Conservation (phyloP, 2,113 vertebrate genomes). For the Tupaia chinensis region DNA sequence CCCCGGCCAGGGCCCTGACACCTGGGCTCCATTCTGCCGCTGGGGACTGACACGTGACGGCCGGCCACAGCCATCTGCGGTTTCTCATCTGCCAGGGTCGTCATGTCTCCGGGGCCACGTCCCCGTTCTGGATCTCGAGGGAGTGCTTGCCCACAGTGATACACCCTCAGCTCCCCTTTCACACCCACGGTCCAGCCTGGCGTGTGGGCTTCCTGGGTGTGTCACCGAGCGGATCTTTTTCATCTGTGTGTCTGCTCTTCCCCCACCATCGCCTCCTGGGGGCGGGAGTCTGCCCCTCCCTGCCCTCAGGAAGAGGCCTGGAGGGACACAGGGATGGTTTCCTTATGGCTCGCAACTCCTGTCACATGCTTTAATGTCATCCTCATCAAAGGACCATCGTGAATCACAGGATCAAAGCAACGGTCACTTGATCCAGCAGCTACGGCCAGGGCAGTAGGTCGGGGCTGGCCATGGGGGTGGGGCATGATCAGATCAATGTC, state of each 20-base stretch:
- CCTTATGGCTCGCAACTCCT: not conserved
- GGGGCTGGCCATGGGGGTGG: not conserved
- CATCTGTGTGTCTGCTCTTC: not conserved
- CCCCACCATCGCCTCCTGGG: not conserved
- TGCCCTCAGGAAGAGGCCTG: not conserved
- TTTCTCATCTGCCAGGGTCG: constrained; percentile 25
- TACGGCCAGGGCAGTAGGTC: constrained; percentile 22
- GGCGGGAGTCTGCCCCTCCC: not conserved
- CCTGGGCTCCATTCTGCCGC: not conserved
- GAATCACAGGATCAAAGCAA: constrained; percentile 48
- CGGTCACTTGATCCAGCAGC: constrained; percentile 50
- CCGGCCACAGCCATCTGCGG: not conserved
- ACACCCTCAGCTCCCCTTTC: not conserved
- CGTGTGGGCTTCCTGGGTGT: not conserved
- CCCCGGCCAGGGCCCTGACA: not conserved
- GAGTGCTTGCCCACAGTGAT: not conserved
- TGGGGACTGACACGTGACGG: not conserved
- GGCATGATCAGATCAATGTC: too few relatives aligned
- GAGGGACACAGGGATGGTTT: not conserved
- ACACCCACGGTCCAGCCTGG: not conserved
- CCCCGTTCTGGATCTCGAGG: not conserved
- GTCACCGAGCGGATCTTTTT: not conserved
- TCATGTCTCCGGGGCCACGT: not conserved
- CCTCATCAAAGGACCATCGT: constrained; percentile 20
- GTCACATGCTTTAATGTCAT: constrained; percentile 28